Evolutionary conservation across 2,113 vertebrate species (phyloP).

Genomic region (Burhinus oedicnemus): DNA sequence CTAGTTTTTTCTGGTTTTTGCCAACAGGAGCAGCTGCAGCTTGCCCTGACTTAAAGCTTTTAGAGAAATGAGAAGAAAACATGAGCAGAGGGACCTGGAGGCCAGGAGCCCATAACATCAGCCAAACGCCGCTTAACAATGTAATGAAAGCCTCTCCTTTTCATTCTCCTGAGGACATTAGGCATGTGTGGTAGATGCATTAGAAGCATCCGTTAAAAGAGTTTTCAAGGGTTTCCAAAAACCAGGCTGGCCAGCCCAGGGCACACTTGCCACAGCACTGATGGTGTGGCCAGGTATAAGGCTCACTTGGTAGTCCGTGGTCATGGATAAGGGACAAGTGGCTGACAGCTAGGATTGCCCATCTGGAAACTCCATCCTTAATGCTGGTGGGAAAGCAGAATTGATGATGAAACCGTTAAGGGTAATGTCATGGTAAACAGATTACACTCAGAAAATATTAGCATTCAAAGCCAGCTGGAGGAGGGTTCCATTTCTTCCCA

Average conservation of each 20-base stretch:
- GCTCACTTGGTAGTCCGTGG: not conserved
- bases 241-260: not conserved
- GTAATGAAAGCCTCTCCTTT: not conserved
- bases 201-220: not conserved
- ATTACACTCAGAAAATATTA: not conserved
- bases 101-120: not conserved
- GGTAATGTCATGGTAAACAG: not conserved
- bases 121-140: not conserved
- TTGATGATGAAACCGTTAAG: not conserved
- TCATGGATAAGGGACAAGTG: not conserved
- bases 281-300: not conserved
- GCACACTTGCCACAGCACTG: not conserved
- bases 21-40: not conserved
- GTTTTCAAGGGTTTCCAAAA: not conserved
- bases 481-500: not conserved
- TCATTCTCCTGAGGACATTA: not conserved
- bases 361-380: constrained; percentile 10
- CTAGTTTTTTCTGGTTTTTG: not conserved
- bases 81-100: not conserved
- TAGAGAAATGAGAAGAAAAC: not conserved
- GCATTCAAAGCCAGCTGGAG: not conserved
- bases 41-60: not conserved
- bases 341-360: not conserved
- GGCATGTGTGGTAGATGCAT: not conserved
- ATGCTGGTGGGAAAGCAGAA: constrained; percentile 1